These are phyloP conservation scores for Argynnis bischoffii DNA, from an alignment of 2,888 invertebrate species.

Conservation along the genomic window DNA sequence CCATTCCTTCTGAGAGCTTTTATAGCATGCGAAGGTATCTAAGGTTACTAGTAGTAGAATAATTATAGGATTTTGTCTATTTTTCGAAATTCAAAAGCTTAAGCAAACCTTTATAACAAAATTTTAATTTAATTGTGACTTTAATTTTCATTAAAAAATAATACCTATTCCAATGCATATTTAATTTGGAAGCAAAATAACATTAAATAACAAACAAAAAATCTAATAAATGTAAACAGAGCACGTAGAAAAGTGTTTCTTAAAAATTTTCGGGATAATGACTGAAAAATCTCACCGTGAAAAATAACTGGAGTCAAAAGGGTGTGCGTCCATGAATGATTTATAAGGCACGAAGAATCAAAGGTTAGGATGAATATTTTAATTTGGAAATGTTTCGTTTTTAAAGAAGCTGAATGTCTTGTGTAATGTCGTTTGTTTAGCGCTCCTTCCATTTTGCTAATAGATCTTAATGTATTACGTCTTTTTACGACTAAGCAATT, in stretches of 20 bases:
- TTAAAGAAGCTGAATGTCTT: constrained; percentile 20
- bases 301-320: constrained; percentile 38
- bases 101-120: no score
- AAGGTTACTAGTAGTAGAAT: no score
- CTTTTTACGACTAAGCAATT: not conserved
- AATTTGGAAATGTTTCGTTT: constrained; percentile 36
- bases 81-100: no score
- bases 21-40: no score
- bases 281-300: constrained; percentile 33
- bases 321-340: constrained; percentile 41
- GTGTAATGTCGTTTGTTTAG: not conserved
- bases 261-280: constrained; percentile 31
- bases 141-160: no score
- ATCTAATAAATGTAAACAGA: constrained; percentile 25
- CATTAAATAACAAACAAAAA: constrained; percentile 18
- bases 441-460: not conserved
- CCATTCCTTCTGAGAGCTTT: no score
- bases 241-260: constrained; percentile 33
- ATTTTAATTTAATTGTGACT: no score
- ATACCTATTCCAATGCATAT: no score
- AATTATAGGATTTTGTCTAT: no score
- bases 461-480: not conserved
- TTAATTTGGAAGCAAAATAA: not conserved
- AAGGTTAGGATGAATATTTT: constrained; percentile 44
- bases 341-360: constrained; percentile 48